phyloP scores from a whole-genome alignment of 2,888 invertebrate species.

The Pomacea canaliculata region DNA sequence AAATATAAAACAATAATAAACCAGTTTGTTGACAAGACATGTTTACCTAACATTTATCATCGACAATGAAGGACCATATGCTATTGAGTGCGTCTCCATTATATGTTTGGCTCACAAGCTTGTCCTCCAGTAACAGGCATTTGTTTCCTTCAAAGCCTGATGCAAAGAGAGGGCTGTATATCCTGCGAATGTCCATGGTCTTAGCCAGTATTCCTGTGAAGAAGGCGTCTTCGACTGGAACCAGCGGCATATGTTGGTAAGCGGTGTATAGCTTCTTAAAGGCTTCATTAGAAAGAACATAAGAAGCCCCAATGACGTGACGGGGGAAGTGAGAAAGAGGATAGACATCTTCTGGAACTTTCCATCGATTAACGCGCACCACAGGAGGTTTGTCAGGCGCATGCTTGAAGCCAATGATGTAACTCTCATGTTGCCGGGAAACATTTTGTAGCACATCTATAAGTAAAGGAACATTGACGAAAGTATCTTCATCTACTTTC shows the following conservation, averaged over 20 bases:
- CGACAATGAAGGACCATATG: no score
- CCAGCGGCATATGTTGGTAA: not conserved
- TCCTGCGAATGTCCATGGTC: not conserved
- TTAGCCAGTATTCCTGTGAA: not conserved
- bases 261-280: not conserved
- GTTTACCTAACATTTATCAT: no score
- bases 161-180: not conserved
- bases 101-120: no score
- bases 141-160: not conserved
- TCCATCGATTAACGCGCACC: not conserved
- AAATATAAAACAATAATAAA: no score
- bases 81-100: no score
- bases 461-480: not conserved
- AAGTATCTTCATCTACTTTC: conserved; percentile 4
- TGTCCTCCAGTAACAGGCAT: no score
- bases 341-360: not conserved
- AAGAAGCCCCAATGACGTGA: not conserved
- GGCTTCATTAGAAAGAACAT: not conserved
- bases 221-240: not conserved
- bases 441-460: not conserved
- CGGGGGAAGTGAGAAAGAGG: not conserved
- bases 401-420: not conserved
- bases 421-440: not conserved
- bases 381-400: not conserved
- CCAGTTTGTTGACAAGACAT: no score